Evolutionary conservation across 2,113 vertebrate genomes (phyloP), one percentile per base, ranked within the genome.

Genomic region (Alexandromys fortis): DNA sequence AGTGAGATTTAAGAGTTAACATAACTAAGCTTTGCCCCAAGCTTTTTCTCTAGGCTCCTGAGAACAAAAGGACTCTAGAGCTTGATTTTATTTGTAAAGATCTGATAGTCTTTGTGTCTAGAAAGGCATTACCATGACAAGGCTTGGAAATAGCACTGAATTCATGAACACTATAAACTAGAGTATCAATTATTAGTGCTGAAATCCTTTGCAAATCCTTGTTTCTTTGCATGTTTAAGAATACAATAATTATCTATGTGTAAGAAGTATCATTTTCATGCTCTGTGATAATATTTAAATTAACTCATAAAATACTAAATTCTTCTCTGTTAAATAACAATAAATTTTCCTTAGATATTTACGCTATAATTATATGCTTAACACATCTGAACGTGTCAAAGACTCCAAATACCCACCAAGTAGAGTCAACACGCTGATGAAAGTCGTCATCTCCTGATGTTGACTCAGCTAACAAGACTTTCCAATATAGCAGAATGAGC

Each of bases 241-340:
- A 90, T 86, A 76, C 1, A 94, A 7, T 35, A 67, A 73, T 75
- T 75, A 45, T 49, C 49, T 24, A 86, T 88, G 47, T 81, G 82
- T 67, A 96, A 79, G 61, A 90, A 7, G 22, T 26, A 58, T 26
- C 79, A 78, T 93, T 92, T 95, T 97, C 61, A 45, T 10, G 4
- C 67, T 87, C 58, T 16, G 45, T 87, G 38, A 87, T 92, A 86
- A 55, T 82, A 42, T 92, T 90, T 94, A 94, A 92, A 75, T 95
- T 92, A 92, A 86, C 12, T 91, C 38, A 24, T 70, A 95, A 87
- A 82, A 52, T 14, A 67, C 22, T 73, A 86, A 83, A 68, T 63
- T 92, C 5, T 93, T n/a, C 52, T 79, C 12, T 83, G 55, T 82
- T 88, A 82, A 75, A 55, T 83, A 83, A 45, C 47, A 65, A 61